phyloP scores from a whole-genome alignment of 2,797 vertebrate genomes.

The Hydrophis major region DNA sequence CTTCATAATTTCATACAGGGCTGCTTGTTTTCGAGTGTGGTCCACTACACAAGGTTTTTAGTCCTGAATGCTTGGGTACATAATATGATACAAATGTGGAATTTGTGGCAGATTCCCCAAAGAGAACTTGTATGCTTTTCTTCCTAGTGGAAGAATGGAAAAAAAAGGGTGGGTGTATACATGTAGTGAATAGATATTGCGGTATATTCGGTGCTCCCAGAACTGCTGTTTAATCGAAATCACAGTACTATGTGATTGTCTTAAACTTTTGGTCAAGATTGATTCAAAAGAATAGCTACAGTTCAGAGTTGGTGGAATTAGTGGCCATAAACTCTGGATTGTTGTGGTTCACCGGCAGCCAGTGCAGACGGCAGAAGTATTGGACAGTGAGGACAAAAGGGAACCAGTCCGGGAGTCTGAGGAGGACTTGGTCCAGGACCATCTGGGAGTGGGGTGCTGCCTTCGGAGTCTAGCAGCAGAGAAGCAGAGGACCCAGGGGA shows the following conservation, averaged over 20 bases:
- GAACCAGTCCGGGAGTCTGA: no score
- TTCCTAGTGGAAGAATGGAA: not conserved
- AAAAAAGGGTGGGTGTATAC: not conserved
- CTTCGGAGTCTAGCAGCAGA: no score
- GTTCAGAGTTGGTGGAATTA: constrained; percentile 54
- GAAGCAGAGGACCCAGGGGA: no score
- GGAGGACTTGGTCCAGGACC: no score
- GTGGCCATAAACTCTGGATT: constrained; percentile 17
- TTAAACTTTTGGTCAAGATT: constrained; percentile 42
- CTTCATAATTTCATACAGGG: not conserved
- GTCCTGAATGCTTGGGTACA: not conserved
- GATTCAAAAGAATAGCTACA: constrained; percentile 59
- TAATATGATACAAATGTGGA: not conserved
- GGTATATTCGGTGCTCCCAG: constrained; percentile 2
- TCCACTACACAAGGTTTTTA: constrained; percentile 12
- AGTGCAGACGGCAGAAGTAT: no score
- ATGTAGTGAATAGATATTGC: not conserved
- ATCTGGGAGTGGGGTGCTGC: no score
- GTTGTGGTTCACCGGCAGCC: no score
- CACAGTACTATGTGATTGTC: constrained; percentile 6
- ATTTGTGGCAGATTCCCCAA: not conserved
- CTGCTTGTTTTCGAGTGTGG: not conserved
- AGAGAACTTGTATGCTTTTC: not conserved
- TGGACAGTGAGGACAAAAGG: no score
- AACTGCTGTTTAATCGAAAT: constrained; percentile 22